Base-by-base conservation (phyloP, 1,140 invertebrate species). In the Drosophila suzukii region DNA sequence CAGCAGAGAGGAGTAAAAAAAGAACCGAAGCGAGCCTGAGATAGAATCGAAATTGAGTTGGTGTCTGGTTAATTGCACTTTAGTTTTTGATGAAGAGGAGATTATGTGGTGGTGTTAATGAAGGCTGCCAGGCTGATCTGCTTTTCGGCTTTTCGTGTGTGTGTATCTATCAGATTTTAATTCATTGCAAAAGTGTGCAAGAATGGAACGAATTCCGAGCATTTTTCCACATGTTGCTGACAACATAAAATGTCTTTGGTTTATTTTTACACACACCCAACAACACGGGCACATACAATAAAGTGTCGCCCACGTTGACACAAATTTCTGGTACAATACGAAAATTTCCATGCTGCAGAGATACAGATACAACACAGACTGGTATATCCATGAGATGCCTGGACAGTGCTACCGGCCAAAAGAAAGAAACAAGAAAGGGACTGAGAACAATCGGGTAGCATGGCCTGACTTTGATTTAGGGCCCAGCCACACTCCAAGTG, bases 241-340 rank as follows among this genome's bases (percentile, higher is more conserved):
- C 58, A 77, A 58, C 55, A 82, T 56, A 47, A 80, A 79, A 83
- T 79, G 63, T 62, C 57, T 75, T 79, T 66, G 53, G 55, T 79
- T 76, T 84, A 75, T 82, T 84, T 84, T 76, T 78, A 71, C 58
- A 71, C 59, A 65, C 54, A 57, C 61, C 75, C 58, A 71, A 32
- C 60, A 53, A 44, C 47, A 50, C 46, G 20, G 46, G 59, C 58
- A 44, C 46, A 68, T 46, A 44, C 61, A 68, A 68, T 68, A 80
- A 75, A 72, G 55, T 62, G 60, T 84, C 81, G 81, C 81, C 81
- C 81, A 84, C 81, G 81, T 84, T 84, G 81, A 84, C 81, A 84
- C 81, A 77, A 84, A 77, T 80, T 84, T 84, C 46, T 47, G 47
- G 72, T 59, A 63, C 78, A 77, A 77, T 54, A 76, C 56, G 36